A percentile compares a stretch with the other conserved stretches of the same genome.
These are phyloP conservation scores for Amblyopsis hoosieri DNA, from an alignment of 2,797 vertebrate species.

Conservation along the genomic window DNA sequence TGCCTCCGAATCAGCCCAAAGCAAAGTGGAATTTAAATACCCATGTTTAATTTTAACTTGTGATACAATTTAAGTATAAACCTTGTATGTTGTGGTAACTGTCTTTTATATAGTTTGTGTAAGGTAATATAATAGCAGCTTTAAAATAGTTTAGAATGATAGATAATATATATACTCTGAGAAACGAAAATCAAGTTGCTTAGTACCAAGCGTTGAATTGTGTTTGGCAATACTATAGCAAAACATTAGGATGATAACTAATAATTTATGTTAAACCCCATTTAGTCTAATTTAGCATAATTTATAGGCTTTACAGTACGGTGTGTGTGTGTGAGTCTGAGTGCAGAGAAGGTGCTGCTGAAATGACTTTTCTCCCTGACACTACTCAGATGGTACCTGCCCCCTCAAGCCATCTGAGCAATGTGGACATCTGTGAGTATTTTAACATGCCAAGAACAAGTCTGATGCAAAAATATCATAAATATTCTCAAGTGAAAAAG, in stretches of 20 bases:
- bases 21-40: too few relatives aligned
- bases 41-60: too few relatives aligned
- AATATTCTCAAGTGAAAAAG: conserved; percentile 69
- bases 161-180: too few relatives aligned
- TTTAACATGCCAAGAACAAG: conserved; percentile 75
- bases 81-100: too few relatives aligned
- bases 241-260: conserved; percentile 23
- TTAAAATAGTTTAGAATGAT: too few relatives aligned
- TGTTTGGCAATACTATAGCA: conserved; percentile 13
- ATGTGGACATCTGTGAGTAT: conserved; percentile 76
- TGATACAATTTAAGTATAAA: too few relatives aligned
- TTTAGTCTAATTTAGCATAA: conserved; percentile 76
- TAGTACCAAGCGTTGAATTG: not conserved
- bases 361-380: conserved; percentile 76
- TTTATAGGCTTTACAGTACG: conserved; percentile 66
- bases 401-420: conserved; percentile 83
- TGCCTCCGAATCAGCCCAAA: too few relatives aligned
- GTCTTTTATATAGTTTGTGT: too few relatives aligned
- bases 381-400: conserved; percentile 80
- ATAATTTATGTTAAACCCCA: conserved; percentile 60
- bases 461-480: conserved; percentile 68
- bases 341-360: conserved; percentile 68
- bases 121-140: too few relatives aligned
- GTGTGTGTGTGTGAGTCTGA: conserved; percentile 71
- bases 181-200: too few relatives aligned